A percentile compares a stretch with the other conserved stretches of the same genome.
Conservation (phyloP, 2,797 vertebrate species). For the Arnoldichthys spilopterus region DNA sequence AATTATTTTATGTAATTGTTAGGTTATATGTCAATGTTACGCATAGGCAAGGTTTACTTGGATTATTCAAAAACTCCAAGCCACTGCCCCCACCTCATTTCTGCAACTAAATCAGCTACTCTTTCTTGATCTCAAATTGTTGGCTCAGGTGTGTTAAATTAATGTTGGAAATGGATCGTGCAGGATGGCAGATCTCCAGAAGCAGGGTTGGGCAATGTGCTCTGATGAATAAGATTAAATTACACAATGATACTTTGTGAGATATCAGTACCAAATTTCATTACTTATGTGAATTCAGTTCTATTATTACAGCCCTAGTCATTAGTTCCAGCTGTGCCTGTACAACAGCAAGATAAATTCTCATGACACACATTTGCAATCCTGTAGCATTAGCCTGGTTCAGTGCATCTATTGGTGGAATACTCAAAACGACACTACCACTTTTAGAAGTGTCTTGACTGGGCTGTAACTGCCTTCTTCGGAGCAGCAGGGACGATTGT, state of each 20-base stretch:
- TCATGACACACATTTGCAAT: neutral
- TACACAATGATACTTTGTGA: neutral
- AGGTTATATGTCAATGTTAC: neutral
- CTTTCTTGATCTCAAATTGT: neutral
- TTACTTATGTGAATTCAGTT: neutral
- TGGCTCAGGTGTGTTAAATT: constrained; percentile 1
- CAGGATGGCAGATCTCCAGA: neutral
- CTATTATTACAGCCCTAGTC: neutral
- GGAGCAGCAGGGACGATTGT: neutral
- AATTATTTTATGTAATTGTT: neutral
- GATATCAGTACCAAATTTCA: neutral
- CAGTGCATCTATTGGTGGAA: neutral
- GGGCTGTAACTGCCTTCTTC: neutral
- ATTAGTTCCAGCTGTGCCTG: too few species aligned
- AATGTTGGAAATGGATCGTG: neutral
- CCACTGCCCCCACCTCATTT: too few species aligned
- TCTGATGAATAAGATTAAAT: constrained; percentile 1
- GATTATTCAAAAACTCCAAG: too few species aligned
- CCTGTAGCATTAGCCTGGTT: neutral
- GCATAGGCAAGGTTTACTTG: too few species aligned
- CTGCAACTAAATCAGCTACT: too few species aligned
- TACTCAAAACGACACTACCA: neutral
- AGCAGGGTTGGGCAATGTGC: neutral
- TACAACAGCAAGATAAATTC: neutral
- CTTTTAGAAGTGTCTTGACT: neutral